phyloP scores from a whole-genome alignment of 2,797 vertebrate species.

The Aselliscus stoliczkanus region DNA sequence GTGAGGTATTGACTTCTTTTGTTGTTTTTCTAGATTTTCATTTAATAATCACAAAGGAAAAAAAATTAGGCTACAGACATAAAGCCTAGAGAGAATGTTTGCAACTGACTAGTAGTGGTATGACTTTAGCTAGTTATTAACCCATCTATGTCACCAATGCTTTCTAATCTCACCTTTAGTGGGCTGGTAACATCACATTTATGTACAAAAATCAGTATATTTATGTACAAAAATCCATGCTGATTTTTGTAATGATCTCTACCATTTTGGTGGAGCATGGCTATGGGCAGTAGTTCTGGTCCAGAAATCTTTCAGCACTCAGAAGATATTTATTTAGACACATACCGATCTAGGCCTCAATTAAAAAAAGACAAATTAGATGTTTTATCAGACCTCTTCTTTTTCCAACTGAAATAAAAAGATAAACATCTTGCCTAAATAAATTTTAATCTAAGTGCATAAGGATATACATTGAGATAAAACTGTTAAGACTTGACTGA shows the following conservation, averaged over 20 bases:
- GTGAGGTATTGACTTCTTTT: not conserved
- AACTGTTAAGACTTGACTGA: not conserved
- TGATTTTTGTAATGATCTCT: not conserved
- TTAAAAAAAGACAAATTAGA: not conserved
- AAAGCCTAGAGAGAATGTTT: not conserved
- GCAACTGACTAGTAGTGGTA: not conserved
- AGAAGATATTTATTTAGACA: not conserved
- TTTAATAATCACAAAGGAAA: not conserved
- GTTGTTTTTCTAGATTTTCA: not conserved
- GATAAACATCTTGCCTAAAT: not conserved
- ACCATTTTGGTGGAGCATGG: not conserved
- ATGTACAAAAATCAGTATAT: not conserved
- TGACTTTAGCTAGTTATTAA: not conserved
- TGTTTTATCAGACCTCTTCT: not conserved
- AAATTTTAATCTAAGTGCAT: not conserved
- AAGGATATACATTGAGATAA: not conserved
- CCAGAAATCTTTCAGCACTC: not conserved
- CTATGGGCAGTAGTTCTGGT: not conserved
- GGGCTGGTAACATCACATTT: not conserved
- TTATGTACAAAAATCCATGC: not conserved
- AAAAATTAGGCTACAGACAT: not conserved
- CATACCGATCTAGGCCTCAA: not conserved
- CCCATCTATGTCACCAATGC: not conserved
- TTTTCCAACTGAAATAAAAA: not conserved
- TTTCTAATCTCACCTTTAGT: not conserved